Conservation (phyloP, 2,797 vertebrate genomes). For the Hapalemur alaotrensis region DNA sequence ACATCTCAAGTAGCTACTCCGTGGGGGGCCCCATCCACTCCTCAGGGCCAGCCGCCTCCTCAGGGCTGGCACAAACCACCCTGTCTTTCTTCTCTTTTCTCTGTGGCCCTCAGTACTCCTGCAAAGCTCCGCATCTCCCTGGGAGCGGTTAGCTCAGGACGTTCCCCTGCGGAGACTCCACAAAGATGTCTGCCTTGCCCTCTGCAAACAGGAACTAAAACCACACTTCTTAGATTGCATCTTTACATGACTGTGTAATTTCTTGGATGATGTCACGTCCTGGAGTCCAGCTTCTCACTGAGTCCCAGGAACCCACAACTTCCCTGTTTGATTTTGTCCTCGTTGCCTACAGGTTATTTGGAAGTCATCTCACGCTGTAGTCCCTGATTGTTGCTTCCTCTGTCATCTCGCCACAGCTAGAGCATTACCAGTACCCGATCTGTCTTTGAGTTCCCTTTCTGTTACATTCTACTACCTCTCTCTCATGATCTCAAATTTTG, state of each 20-base stretch:
- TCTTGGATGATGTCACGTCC: neutral
- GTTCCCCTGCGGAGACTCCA: neutral
- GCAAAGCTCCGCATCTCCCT: neutral
- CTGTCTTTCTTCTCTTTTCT: neutral
- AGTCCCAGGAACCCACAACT: neutral
- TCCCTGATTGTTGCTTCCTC: neutral
- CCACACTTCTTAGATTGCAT: neutral
- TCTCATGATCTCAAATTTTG: neutral
- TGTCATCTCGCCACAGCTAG: neutral
- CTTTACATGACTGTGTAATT: neutral
- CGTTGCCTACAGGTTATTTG: neutral
- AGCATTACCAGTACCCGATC: neutral
- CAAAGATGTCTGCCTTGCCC: rapidly evolving
- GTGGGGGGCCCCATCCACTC: rapidly evolving
- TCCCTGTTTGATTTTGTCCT: neutral
- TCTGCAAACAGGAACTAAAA: neutral
- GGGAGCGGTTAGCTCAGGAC: neutral
- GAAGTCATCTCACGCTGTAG: neutral
- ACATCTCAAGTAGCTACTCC: neutral
- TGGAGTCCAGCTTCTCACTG: neutral
- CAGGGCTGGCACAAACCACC: rapidly evolving
- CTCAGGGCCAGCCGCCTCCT: neutral
- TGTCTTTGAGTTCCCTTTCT: neutral
- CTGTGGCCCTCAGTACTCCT: neutral
- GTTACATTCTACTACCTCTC: neutral